Percentiles rank a stretch among this genome's conserved stretches.
Conservation (phyloP, 2,797 vertebrate species). For the Furcifer pardalis region DNA sequence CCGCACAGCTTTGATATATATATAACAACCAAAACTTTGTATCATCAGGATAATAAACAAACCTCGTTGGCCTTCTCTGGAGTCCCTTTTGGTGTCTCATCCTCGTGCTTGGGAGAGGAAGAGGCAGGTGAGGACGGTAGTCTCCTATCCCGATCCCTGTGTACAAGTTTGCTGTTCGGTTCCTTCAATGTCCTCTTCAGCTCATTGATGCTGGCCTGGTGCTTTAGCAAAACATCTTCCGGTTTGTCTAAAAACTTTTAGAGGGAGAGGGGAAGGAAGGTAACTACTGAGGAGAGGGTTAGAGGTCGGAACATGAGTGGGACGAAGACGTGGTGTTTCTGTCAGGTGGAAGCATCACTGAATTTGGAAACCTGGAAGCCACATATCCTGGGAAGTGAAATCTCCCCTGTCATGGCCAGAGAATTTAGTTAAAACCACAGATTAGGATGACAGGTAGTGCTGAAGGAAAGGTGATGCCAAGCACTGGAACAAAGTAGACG, state of each 20-base stretch:
- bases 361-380: conserved; percentile 28
- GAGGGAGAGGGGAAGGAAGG: conserved; percentile 48
- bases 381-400: accelerated
- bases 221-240: conserved; percentile 94
- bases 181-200: conserved; percentile 95
- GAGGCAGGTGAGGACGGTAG: conserved; percentile 90
- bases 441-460: accelerated
- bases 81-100: conserved; percentile 82
- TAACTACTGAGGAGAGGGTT: conserved; percentile 23
- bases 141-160: conserved; percentile 84
- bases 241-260: conserved; percentile 95
- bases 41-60: conserved; percentile 57
- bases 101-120: conserved; percentile 82
- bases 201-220: conserved; percentile 99
- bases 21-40: accelerated
- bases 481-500: accelerated
- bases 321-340: neutral
- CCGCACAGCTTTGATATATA: neutral
- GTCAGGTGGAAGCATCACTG: conserved; percentile 38
- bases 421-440: conserved; percentile 3
- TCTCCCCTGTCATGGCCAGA: conserved; percentile 8
- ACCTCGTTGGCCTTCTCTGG: conserved; percentile 86
- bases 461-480: accelerated
- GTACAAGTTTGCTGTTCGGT: conserved; percentile 94
- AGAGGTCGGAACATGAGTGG: conserved; percentile 16